Evolutionary conservation across 2,113 vertebrate genomes (phyloP).

Genomic region (Anser brachyrhynchus): DNA sequence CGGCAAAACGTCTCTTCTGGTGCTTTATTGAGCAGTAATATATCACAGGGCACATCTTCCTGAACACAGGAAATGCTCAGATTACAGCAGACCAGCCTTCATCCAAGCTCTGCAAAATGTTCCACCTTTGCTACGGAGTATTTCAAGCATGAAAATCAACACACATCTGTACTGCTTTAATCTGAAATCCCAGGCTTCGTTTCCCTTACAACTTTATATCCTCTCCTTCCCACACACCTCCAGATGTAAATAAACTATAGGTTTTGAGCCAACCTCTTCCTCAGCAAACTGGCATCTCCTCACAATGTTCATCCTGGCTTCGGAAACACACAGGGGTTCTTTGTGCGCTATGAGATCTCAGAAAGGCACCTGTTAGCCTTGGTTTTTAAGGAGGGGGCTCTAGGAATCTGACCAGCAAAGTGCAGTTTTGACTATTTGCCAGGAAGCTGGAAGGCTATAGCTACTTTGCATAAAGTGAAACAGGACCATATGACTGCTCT

Average conservation of each 20-base stretch:
- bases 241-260: background rate
- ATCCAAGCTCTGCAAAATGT: background rate
- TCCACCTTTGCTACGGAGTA: background rate
- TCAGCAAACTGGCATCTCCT: background rate
- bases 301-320: background rate
- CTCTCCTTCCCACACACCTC: conserved; percentile 29
- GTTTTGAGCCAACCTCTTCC: background rate
- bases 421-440: background rate
- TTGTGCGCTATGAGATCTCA: background rate
- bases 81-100: background rate
- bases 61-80: background rate
- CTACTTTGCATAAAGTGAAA: background rate
- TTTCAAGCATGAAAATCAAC: background rate
- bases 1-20: background rate
- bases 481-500: background rate
- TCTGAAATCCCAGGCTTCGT: background rate
- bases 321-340: background rate
- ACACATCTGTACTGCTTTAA: background rate
- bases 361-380: conserved; percentile 19
- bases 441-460: background rate
- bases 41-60: background rate
- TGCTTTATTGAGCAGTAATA: background rate
- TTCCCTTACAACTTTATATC: background rate
- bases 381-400: background rate
- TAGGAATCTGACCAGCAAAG: background rate